Conservation (phyloP, 2,113 vertebrate genomes). For the Dromas ardeola region DNA sequence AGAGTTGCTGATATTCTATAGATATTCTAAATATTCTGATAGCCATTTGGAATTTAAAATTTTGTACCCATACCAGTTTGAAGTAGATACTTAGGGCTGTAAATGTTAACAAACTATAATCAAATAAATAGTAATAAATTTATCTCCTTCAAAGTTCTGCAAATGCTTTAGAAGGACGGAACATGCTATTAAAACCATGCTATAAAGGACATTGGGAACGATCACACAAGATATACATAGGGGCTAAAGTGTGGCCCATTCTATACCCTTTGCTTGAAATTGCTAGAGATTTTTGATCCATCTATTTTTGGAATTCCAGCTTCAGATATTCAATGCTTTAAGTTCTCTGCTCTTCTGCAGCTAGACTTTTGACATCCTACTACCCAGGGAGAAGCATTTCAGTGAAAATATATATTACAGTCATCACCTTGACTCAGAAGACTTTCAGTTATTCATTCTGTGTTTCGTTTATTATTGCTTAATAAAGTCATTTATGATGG, state of each 20-base stretch:
- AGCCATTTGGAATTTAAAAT: neutral
- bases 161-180: neutral
- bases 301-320: neutral
- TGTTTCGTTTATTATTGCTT: neutral
- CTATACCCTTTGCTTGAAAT: neutral
- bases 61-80: neutral
- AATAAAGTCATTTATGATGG: neutral
- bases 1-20: neutral
- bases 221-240: neutral
- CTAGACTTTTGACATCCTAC: neutral
- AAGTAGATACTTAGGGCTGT: neutral
- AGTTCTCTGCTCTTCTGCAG: neutral
- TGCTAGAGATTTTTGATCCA: neutral
- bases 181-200: neutral
- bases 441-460: neutral
- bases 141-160: neutral
- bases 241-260: neutral
- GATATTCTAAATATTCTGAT: neutral
- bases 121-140: neutral
- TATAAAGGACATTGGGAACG: neutral
- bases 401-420: neutral
- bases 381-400: neutral
- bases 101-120: neutral
- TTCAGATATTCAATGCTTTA: neutral
- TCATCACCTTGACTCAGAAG: neutral